A percentile compares a stretch with the other conserved stretches of the same genome.
Conservation (phyloP, 2,888 invertebrate species). For the Pilophorus perplexus region DNA sequence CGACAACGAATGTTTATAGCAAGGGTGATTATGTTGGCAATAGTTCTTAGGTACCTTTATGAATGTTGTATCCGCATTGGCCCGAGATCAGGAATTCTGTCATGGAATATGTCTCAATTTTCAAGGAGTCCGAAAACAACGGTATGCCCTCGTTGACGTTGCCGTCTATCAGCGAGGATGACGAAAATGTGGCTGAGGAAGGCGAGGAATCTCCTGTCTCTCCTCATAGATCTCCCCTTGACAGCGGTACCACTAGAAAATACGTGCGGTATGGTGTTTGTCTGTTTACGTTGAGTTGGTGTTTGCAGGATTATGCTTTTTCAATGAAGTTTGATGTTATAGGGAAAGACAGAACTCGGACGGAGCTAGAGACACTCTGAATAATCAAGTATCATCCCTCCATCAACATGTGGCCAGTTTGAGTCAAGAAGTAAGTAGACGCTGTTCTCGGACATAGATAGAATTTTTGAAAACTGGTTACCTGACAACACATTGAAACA, state of each 20-base stretch:
- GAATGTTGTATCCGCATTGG: no score
- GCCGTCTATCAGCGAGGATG: conserved; percentile 93
- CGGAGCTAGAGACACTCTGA: conserved; percentile 65
- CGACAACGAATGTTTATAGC: no score
- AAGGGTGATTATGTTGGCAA: no score
- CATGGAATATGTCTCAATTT: no score
- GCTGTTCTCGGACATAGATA: no score
- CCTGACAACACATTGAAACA: no score
- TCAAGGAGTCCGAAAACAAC: conserved; percentile 72
- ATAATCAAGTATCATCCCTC: conserved; percentile 75
- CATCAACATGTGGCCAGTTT: conserved; percentile 84
- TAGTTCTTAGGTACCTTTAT: no score
- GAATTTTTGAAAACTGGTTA: no score
- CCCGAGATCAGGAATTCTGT: no score
- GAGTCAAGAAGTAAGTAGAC: conserved; percentile 68
- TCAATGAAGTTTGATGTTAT: neutral
- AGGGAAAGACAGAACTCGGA: conserved; percentile 42
- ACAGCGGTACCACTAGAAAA: conserved; percentile 57
- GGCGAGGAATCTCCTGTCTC: conserved; percentile 64
- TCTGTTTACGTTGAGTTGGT: neutral
- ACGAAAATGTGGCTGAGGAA: conserved; percentile 79
- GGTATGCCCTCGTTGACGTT: conserved; percentile 78
- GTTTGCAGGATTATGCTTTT: neutral
- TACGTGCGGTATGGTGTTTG: conserved; percentile 44
- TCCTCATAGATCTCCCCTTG: conserved; percentile 61